A percentile compares a stretch with the other conserved stretches of the same genome.
phyloP scores from a whole-genome alignment of 2,888 invertebrate genomes.

The Gastrophysa polygoni region DNA sequence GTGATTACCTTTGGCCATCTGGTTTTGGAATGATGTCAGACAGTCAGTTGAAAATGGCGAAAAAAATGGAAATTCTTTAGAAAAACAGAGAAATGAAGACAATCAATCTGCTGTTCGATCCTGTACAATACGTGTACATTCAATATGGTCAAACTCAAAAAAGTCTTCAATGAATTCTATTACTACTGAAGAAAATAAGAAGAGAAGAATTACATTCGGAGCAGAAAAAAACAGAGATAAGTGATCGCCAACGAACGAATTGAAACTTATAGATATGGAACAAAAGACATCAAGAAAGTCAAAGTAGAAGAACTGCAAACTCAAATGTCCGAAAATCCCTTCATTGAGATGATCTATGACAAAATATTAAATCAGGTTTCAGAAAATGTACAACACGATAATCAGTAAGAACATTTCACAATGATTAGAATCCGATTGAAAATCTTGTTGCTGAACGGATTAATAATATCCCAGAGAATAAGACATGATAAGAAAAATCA shows the following conservation, averaged over 20 bases:
- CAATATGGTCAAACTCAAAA: neutral
- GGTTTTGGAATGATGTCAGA: neutral
- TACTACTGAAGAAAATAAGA: neutral
- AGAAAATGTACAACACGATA: too few relatives aligned
- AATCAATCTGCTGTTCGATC: neutral
- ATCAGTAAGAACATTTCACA: neutral
- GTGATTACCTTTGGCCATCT: neutral
- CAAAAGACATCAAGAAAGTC: neutral
- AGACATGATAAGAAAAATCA: too few relatives aligned
- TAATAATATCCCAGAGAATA: neutral
- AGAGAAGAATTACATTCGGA: neutral
- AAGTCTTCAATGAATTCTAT: neutral
- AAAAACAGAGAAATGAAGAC: neutral
- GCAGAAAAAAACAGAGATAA: neutral
- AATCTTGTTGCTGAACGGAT: neutral
- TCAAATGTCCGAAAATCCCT: neutral
- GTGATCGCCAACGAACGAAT: too few relatives aligned
- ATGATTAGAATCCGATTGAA: neutral
- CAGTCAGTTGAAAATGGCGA: neutral
- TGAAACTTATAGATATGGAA: neutral
- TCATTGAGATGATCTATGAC: neutral
- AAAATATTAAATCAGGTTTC: too few relatives aligned
- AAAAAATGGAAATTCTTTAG: neutral
- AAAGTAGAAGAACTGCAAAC: neutral
- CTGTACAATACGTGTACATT: too few relatives aligned